Base-by-base conservation (phyloP, 2,113 vertebrate genomes). In the Guaruba guarouba region DNA sequence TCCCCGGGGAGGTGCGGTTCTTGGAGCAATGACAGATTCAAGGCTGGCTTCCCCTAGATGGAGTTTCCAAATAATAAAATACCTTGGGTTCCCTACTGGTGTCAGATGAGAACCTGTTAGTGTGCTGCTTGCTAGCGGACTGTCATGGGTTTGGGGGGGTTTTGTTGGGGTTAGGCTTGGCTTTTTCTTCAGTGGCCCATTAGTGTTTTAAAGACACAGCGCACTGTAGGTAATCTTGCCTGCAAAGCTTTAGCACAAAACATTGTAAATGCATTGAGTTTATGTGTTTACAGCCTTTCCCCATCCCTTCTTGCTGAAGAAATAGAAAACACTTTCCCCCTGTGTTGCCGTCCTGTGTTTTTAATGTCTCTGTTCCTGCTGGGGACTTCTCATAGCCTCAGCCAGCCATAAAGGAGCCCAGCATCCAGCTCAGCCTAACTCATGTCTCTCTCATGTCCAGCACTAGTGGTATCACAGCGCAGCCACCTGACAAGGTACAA, bases 41-140 rank as follows among this genome's bases (percentile, higher is more conserved):
- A 97, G 98, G 97, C 98, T 97, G 98, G 96, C 94, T 98, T 96
- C 97, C 98, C 98, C 98, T 98, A 98, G 95, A 98, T 98, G 98
- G 98, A 97, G 97, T 99, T 98, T 98, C 98, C 98, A 99, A 99
- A 99, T 99, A 99, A 98, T 98, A 98, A 98, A 98, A 98, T 98
- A 98, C 97, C 98, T 98, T 98, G 78, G 96, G 97, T 98, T 98
- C 98, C 98, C 98, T 98, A 95, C 94, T 98, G 98, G 98, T 98
- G 98, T 98, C 98, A 98, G 98, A 98, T 97, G 98, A 99, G 98
- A 99, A 98, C 98, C 98, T 98, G 98, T 97, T 98, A 99, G 98
- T 97, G 98, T 97, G 98, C 96, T 95, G 97, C 97, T 98, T 98
- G 98, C 98, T 98, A 97, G 98, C 98, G 95, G 96, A 97, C 98